A percentile compares a stretch with the other conserved stretches of the same genome.
These are phyloP conservation scores for Chydorus sphaericus DNA, from an alignment of 2,888 invertebrate species.

Conservation along the genomic window DNA sequence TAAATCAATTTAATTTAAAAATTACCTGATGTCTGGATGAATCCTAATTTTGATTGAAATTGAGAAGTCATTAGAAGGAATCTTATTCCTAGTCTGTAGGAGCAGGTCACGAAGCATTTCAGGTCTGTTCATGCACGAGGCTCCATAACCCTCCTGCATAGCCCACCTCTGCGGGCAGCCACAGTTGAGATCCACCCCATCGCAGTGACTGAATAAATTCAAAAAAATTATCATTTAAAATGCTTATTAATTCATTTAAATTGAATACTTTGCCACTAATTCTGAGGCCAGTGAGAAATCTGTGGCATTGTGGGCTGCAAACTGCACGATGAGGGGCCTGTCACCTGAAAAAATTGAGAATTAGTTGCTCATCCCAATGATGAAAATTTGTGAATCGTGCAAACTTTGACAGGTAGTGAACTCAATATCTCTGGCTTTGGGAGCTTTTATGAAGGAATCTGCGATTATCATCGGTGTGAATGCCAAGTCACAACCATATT, in stretches of 20 bases:
- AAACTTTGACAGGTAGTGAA: slow-evolving; percentile 50
- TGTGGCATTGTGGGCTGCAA: slow-evolving; percentile 70
- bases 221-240: background rate
- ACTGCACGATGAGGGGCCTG: slow-evolving; percentile 78
- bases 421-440: slow-evolving; percentile 68
- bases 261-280: slow-evolving; percentile 57
- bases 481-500: slow-evolving; percentile 73
- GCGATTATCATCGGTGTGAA: slow-evolving; percentile 96
- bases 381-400: slow-evolving; percentile 7
- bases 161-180: slow-evolving; percentile 97
- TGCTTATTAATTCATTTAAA: too few relatives aligned
- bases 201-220: slow-evolving; percentile 44
- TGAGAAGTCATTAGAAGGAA: slow-evolving; percentile 53
- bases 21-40: slow-evolving; percentile 44
- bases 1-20: background rate
- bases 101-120: slow-evolving; percentile 70
- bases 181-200: slow-evolving; percentile 92
- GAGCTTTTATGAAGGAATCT: slow-evolving; percentile 77
- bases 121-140: slow-evolving; percentile 64
- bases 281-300: slow-evolving; percentile 77
- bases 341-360: slow-evolving; percentile 39
- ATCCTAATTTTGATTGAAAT: slow-evolving; percentile 87
- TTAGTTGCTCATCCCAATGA: background rate
- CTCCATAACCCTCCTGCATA: slow-evolving; percentile 76
- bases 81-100: slow-evolving; percentile 50